Conservation (phyloP, 2,888 invertebrate species). For the Trisateles emortualis region DNA sequence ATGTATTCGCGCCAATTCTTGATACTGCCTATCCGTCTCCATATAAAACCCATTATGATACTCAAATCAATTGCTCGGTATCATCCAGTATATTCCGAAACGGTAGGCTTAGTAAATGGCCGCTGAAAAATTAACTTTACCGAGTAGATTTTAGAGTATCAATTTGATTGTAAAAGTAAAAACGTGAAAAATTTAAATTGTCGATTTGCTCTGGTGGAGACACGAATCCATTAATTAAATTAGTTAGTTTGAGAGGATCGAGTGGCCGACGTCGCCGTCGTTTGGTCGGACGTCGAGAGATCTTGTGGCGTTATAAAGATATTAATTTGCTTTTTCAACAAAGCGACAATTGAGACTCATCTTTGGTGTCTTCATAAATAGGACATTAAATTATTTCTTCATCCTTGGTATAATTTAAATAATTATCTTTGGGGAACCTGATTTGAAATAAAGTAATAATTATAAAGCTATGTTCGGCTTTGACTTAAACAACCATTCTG, state of each 20-base stretch:
- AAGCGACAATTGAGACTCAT: conserved; percentile 10
- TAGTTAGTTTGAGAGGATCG: conserved; percentile 58
- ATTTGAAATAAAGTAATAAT: too few relatives aligned
- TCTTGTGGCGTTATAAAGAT: conserved; percentile 32
- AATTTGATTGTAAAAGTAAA: conserved; percentile 23
- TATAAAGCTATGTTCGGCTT: too few relatives aligned
- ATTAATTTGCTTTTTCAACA: conserved; percentile 38
- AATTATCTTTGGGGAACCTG: too few relatives aligned
- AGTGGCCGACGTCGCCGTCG: conserved; percentile 35
- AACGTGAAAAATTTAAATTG: conserved; percentile 36
- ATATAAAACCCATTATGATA: conserved; percentile 60
- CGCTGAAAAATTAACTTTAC: conserved; percentile 36
- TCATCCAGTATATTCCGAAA: conserved; percentile 45
- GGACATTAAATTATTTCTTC: background rate
- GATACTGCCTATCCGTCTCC: conserved; percentile 51
- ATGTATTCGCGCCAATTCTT: conserved; percentile 41
- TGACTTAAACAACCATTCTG: too few relatives aligned
- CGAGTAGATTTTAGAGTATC: conserved; percentile 21
- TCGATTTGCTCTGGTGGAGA: conserved; percentile 52
- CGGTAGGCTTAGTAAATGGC: conserved; percentile 24
- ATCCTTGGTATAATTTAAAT: background rate
- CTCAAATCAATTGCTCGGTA: conserved; percentile 59
- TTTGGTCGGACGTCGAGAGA: conserved; percentile 28
- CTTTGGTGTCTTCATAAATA: too few relatives aligned
- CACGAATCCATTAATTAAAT: conserved; percentile 72